Percentiles rank a stretch among this genome's conserved stretches.
Evolutionary conservation across 2,888 invertebrate genomes (phyloP).

Genomic region (Gibbula magus): DNA sequence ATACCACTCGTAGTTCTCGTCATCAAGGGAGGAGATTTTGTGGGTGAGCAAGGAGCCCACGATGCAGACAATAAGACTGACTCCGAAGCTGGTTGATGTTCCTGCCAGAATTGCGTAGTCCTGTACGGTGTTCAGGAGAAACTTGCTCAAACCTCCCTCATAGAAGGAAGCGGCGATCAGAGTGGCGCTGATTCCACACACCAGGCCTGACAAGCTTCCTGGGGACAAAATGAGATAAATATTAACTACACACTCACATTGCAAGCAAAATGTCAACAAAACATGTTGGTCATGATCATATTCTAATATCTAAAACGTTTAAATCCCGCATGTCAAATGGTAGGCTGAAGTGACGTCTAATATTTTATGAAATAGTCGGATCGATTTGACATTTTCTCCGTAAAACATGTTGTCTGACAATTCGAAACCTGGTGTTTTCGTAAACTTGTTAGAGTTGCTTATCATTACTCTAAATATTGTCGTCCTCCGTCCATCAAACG

Average conservation of each 20-base stretch:
- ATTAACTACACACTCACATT: not conserved
- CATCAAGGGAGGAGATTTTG: constrained; percentile 50
- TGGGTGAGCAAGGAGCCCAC: constrained; percentile 62
- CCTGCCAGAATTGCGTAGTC: constrained; percentile 67
- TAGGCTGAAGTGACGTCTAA: too few relatives aligned
- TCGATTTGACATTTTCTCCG: too few relatives aligned
- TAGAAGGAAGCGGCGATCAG: constrained; percentile 60
- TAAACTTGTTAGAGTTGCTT: too few relatives aligned
- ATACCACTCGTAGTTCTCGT: constrained; percentile 65
- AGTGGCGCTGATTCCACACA: constrained; percentile 60
- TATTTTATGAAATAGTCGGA: too few relatives aligned
- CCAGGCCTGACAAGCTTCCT: constrained; percentile 63
- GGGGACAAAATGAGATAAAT: constrained; percentile 13
- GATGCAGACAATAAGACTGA: constrained; percentile 59
- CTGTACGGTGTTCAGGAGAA: constrained; percentile 65
- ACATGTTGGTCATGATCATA: too few relatives aligned
- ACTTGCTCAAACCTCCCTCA: constrained; percentile 58
- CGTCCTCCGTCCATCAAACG: too few relatives aligned
- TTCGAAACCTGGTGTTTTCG: too few relatives aligned
- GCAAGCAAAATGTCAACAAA: too few relatives aligned
- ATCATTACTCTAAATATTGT: too few relatives aligned
- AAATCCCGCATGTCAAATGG: too few relatives aligned
- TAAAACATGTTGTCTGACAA: too few relatives aligned
- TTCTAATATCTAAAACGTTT: too few relatives aligned
- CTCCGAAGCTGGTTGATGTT: constrained; percentile 63